Conservation (phyloP, 1,140 invertebrate species). For the Plodia interpunctella region DNA sequence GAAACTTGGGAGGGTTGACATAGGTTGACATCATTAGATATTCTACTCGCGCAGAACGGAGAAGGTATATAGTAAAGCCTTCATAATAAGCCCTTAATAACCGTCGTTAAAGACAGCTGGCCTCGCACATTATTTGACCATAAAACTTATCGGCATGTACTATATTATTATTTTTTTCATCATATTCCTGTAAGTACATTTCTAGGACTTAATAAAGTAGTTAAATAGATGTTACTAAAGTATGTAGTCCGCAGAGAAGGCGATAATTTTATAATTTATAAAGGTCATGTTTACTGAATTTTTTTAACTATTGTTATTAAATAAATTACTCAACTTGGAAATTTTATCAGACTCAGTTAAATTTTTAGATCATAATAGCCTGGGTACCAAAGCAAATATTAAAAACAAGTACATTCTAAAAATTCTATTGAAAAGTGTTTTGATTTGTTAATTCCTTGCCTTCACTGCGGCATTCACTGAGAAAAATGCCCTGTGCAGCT, state of each 20-base stretch:
- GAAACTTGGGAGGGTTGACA: neutral
- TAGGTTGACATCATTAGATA: neutral
- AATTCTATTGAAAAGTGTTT: too few relatives aligned
- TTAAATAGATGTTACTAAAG: neutral
- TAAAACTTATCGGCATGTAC: neutral
- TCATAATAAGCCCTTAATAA: neutral
- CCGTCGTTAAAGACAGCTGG: neutral
- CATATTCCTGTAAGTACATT: neutral
- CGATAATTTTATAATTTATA: neutral
- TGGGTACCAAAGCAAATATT: too few relatives aligned
- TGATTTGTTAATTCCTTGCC: too few relatives aligned
- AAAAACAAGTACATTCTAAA: too few relatives aligned
- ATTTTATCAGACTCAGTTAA: too few relatives aligned
- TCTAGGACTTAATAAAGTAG: neutral
- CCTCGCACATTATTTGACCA: neutral
- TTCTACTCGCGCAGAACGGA: neutral
- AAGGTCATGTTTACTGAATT: neutral
- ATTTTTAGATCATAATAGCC: too few relatives aligned
- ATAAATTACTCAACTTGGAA: neutral
- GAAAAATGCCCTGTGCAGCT: too few relatives aligned
- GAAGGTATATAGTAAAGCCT: neutral
- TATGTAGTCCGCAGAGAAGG: neutral
- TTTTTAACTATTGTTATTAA: neutral
- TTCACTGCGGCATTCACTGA: too few relatives aligned
- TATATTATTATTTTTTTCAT: neutral